Evolutionary conservation across 2,797 vertebrate species (phyloP).

Genomic region (Anas capensis): DNA sequence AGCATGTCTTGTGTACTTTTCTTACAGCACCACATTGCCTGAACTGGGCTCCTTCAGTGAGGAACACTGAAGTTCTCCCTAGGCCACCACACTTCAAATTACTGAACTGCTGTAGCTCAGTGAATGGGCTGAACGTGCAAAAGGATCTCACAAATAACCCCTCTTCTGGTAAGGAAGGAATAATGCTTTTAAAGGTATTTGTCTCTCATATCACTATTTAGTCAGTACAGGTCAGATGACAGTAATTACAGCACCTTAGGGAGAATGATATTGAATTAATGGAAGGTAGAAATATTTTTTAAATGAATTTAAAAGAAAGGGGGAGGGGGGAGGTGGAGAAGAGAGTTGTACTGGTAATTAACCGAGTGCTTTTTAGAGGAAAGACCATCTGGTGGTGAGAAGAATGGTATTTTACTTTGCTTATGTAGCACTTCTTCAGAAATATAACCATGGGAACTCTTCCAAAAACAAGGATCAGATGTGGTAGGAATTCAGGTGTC

Average conservation of each 20-base stretch:
- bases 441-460: background rate
- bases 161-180: background rate
- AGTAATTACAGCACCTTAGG: background rate
- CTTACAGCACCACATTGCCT: background rate
- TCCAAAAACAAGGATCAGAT: background rate
- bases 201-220: background rate
- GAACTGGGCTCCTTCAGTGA: background rate
- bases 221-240: background rate
- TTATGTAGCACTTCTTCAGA: background rate
- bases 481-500: background rate
- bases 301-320: background rate
- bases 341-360: background rate
- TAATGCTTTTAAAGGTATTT: background rate
- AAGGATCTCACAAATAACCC: background rate
- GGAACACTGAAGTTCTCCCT: background rate
- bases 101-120: background rate
- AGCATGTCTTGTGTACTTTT: rapidly evolving
- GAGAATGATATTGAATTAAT: background rate
- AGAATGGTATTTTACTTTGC: background rate
- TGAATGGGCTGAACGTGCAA: rapidly evolving
- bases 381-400: background rate
- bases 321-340: too few species aligned
- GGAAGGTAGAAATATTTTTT: background rate
- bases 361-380: background rate
- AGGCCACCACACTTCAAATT: background rate